These are phyloP conservation scores for Tachyglossus aculeatus DNA, from an alignment of 2,797 vertebrate genomes.

Conservation along the genomic window DNA sequence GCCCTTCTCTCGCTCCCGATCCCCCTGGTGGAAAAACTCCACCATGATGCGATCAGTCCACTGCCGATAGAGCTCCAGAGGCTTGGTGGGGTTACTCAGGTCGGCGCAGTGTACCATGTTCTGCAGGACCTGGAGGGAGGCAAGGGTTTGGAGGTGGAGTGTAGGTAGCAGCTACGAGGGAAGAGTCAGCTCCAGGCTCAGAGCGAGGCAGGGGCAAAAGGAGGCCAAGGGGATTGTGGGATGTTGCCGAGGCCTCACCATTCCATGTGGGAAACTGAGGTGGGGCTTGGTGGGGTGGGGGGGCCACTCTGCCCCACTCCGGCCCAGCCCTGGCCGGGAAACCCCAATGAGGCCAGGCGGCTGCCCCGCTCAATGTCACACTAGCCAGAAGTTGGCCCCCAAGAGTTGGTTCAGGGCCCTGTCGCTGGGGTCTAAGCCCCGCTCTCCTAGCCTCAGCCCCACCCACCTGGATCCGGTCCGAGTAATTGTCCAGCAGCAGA, in stretches of 20 bases:
- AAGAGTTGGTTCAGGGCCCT: too few relatives aligned
- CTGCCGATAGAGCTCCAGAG: constrained; percentile 86
- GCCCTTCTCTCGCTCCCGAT: constrained; percentile 86
- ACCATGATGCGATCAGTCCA: constrained; percentile 92
- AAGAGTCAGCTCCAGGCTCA: background rate
- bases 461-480: constrained; percentile 90
- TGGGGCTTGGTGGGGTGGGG: too few relatives aligned
- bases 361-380: too few relatives aligned
- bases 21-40: constrained; percentile 91
- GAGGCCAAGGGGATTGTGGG: background rate
- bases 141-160: background rate
- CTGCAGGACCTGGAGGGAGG: constrained; percentile 82
- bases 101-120: constrained; percentile 94
- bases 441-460: background rate
- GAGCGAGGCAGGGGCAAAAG: background rate
- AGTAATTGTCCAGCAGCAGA: constrained; percentile 92
- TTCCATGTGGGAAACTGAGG: too few relatives aligned
- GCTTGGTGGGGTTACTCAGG: constrained; percentile 94
- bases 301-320: too few relatives aligned
- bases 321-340: too few relatives aligned
- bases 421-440: background rate
- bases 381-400: too few relatives aligned
- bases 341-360: background rate
- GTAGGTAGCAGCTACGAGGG: too few relatives aligned
- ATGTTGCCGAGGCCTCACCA: too few relatives aligned